A percentile compares a stretch with the other conserved stretches of the same genome.
Conservation (phyloP, 1,140 invertebrate genomes). For the Tribolium madens region DNA sequence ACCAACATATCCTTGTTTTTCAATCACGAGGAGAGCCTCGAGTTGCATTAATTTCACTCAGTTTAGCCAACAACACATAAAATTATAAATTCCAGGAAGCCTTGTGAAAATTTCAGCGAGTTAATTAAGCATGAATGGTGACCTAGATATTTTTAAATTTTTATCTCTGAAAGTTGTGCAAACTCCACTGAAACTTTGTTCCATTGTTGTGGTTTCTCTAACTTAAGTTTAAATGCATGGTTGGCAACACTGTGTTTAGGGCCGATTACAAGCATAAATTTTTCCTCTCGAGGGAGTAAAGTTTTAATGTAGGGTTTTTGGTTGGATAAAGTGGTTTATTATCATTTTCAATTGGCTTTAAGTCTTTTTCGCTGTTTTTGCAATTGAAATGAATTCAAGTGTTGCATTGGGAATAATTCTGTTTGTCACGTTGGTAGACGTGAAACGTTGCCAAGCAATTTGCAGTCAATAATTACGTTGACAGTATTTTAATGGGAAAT, state of each 20-base stretch:
- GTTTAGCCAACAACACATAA: background rate
- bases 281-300: no score
- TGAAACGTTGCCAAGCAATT: slow-evolving; percentile 12
- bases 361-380: background rate
- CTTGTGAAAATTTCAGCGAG: slow-evolving; percentile 13
- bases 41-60: background rate
- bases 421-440: background rate
- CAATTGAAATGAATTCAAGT: background rate
- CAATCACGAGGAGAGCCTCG: background rate
- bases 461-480: slow-evolving; percentile 28
- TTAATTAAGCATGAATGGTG: slow-evolving; percentile 23
- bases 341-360: no score
- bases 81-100: background rate
- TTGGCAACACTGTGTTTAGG: no score
- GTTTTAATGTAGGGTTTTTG: no score
- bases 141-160: slow-evolving; percentile 15
- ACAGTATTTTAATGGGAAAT: slow-evolving; percentile 15
- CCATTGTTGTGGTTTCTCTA: no score
- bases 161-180: background rate
- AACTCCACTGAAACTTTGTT: no score
- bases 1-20: background rate
- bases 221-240: no score
- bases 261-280: no score
- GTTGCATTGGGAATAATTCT: background rate
- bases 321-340: no score